Percentiles rank a stretch among this genome's conserved stretches.
phyloP scores from a whole-genome alignment of 2,888 invertebrate genomes.

The Hoplodrina ambigua region DNA sequence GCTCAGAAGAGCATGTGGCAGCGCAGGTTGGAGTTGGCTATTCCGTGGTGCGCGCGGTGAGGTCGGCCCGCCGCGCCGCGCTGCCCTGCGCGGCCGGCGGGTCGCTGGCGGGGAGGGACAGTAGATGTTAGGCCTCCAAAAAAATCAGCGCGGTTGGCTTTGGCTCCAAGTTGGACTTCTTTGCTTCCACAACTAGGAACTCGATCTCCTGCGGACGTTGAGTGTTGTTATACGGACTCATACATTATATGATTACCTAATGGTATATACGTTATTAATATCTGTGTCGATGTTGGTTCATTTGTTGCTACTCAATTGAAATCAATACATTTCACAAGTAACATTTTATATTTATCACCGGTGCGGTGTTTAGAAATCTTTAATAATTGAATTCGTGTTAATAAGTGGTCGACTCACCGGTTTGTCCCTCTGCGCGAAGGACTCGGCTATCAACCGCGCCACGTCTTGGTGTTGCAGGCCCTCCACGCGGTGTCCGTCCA shows the following conservation, averaged over 20 bases:
- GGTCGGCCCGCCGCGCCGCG: conserved; percentile 91
- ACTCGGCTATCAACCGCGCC: conserved; percentile 97
- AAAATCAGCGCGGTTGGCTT: conserved; percentile 97
- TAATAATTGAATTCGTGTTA: background rate
- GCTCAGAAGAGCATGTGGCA: conserved; percentile 90
- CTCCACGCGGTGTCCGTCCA: conserved; percentile 95
- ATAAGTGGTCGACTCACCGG: conserved; percentile 76
- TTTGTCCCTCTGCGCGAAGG: conserved; percentile 96
- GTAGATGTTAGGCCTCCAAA: conserved; percentile 97
- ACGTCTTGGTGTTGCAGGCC: conserved; percentile 97
- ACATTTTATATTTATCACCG: too few relatives aligned
- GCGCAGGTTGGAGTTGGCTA: conserved; percentile 91
- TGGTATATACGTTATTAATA: background rate
- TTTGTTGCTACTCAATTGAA: background rate
- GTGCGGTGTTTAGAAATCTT: too few relatives aligned
- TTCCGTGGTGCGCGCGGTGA: conserved; percentile 91
- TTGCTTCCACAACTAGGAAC: conserved; percentile 97
- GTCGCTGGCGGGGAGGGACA: conserved; percentile 96
- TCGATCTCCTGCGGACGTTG: conserved; percentile 93
- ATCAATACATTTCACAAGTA: background rate
- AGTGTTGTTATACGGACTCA: background rate
- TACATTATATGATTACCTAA: background rate
- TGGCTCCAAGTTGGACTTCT: conserved; percentile 97
- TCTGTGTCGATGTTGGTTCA: background rate
- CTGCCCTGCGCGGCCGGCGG: conserved; percentile 93